Base-by-base conservation (phyloP, 2,888 invertebrate genomes). In the Hypolimnas misippus region DNA sequence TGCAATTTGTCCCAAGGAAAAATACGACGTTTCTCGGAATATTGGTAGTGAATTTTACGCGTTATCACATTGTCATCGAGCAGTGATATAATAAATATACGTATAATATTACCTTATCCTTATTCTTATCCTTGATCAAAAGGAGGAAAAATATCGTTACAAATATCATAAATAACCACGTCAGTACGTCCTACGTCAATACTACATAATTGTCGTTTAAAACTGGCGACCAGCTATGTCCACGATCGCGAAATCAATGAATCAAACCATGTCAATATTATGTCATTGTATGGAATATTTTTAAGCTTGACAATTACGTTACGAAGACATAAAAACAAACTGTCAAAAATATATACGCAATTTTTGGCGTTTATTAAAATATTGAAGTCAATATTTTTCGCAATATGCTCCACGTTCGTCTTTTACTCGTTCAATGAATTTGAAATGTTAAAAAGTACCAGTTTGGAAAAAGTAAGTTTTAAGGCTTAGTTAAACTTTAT, bases 371-470 rank as follows among this genome's bases (percentile, higher is more conserved):
- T 84, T 78, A 65, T 83, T 72, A 69, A 76, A 73, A 75, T 74
- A 68, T 71, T 85, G 74, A 82, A 83, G 84, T 79, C 77, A 79
- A 76, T 83, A 71, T 61, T 86, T 68, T 73, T 67, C 73, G 66
- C 83, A 89, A 78, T 84, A 90, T 90, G 89, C 82, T 81, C 76
- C 72, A 71, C 74, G 70, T 84, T 80, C 70, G 71, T 83, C 64
- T 76, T 79, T 73, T 84, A 84, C 74, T 84, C 76, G 63, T 84
- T 86, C 78, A 77, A 73, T 79, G 81, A 84, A 68, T 75, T 84
- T 85, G 89, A 90, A 87, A 91, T 91, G 90, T 77, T 82, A 82
- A 89, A 79, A 73, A 84, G 86, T 77, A 72, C 72, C 64, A 89
- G 87, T 79, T 84, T 86, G 68, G 87, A 87, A 79, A 87, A 83